These are phyloP conservation scores for Chaitophorus viminalis DNA, from an alignment of 2,888 invertebrate species.

Conservation along the genomic window DNA sequence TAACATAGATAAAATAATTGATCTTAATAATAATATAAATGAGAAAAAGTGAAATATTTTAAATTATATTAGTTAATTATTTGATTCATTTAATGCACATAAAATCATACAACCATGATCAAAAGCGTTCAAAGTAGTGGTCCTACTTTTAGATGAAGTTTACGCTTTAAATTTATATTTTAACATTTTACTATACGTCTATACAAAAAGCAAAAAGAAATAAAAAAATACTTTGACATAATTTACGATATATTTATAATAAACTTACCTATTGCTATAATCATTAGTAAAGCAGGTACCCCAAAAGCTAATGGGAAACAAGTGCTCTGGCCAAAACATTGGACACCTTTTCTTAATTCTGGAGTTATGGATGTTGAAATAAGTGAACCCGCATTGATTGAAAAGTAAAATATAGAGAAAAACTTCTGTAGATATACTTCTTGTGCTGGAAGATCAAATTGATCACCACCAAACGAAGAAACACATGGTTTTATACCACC, in stretches of 20 bases:
- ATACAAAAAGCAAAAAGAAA: neutral
- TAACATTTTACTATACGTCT: neutral
- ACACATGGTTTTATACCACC: slow-evolving; percentile 88
- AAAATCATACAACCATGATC: no score
- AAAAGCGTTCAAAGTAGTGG: no score
- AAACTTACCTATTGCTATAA: slow-evolving; percentile 72
- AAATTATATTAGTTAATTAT: no score
- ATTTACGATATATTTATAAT: slow-evolving; percentile 38
- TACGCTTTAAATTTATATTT: no score
- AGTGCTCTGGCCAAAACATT: slow-evolving; percentile 75
- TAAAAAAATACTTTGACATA: neutral
- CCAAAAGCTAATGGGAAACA: slow-evolving; percentile 82
- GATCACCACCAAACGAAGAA: slow-evolving; percentile 84
- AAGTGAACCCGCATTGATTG: slow-evolving; percentile 75
- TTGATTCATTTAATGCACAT: no score
- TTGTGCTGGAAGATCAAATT: slow-evolving; percentile 76
- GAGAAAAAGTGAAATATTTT: no score
- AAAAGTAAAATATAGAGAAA: slow-evolving; percentile 82
- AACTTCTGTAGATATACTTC: slow-evolving; percentile 75
- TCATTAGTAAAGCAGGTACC: slow-evolving; percentile 75
- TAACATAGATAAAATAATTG: no score
- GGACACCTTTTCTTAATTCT: slow-evolving; percentile 74
- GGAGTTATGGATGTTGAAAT: slow-evolving; percentile 81
- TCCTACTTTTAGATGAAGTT: no score
- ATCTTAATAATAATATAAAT: no score